phyloP scores from a whole-genome alignment of 2,113 vertebrate genomes.

The Tenrec ecaudatus region DNA sequence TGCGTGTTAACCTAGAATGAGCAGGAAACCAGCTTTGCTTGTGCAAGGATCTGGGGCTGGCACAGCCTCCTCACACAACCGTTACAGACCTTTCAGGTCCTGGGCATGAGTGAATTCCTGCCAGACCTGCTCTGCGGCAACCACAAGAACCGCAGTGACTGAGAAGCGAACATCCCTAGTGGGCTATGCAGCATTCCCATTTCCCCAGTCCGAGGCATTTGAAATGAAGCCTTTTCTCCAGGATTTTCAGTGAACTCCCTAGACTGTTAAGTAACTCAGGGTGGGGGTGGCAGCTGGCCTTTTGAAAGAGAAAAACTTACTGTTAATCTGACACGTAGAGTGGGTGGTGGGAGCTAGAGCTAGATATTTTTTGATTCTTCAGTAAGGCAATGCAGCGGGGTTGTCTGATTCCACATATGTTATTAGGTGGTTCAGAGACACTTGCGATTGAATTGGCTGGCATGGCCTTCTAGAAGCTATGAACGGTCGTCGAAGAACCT shows the following conservation, averaged over 20 bases:
- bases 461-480: neutral
- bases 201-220: neutral
- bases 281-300: no score
- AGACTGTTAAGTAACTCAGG: neutral
- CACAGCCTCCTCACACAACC: neutral
- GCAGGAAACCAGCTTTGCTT: neutral
- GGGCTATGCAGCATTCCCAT: neutral
- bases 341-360: neutral
- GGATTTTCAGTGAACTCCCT: neutral
- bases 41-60: neutral
- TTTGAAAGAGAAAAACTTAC: neutral
- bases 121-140: neutral
- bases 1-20: neutral
- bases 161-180: neutral
- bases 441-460: neutral
- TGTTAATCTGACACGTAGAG: neutral
- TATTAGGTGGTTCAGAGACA: neutral
- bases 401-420: neutral
- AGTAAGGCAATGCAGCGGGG: neutral
- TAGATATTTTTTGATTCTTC: slow-evolving; percentile 23
- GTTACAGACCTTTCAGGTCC: neutral
- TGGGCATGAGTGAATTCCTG: neutral
- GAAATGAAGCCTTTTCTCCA: neutral
- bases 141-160: neutral
- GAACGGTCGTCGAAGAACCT: neutral